These are phyloP conservation scores for Trissolcus basalis DNA, from an alignment of 1,140 invertebrate genomes.

Conservation along the genomic window DNA sequence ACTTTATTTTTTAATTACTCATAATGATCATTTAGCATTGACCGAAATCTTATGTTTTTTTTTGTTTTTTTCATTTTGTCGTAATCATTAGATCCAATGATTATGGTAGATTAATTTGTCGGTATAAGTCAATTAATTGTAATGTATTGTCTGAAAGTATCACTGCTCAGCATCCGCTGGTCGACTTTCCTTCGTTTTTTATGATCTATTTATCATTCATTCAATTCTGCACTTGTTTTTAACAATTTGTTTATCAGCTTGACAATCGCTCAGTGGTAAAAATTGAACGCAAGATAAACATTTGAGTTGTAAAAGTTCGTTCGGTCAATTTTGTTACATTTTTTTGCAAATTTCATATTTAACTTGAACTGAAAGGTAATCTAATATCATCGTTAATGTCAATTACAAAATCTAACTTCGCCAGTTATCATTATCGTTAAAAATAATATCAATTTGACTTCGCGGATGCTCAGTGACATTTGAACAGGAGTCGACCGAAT, in stretches of 20 bases:
- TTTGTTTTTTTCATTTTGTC: slow-evolving; percentile 12
- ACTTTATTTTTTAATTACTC: slow-evolving; percentile 75
- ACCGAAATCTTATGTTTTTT: slow-evolving; percentile 70
- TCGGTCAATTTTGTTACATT: too few relatives aligned
- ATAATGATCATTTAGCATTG: slow-evolving; percentile 75
- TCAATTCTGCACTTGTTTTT: slow-evolving; percentile 28
- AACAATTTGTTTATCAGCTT: background rate
- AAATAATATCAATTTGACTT: slow-evolving; percentile 26
- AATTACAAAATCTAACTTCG: too few relatives aligned
- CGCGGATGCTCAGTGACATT: slow-evolving; percentile 73
- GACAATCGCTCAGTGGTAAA: too few relatives aligned
- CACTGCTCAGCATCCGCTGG: slow-evolving; percentile 72
- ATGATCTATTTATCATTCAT: slow-evolving; percentile 43
- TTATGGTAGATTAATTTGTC: slow-evolving; percentile 73
- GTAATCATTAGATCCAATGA: slow-evolving; percentile 70
- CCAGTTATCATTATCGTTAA: background rate
- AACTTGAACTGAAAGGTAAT: too few relatives aligned
- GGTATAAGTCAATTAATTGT: slow-evolving; percentile 74
- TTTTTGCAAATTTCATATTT: too few relatives aligned
- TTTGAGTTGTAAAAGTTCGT: too few relatives aligned
- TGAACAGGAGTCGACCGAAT: slow-evolving; percentile 65
- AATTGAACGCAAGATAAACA: too few relatives aligned
- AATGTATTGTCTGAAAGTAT: slow-evolving; percentile 76
- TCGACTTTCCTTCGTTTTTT: slow-evolving; percentile 46
- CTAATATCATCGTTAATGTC: too few relatives aligned